Evolutionary conservation across 2,113 vertebrate species (phyloP), one percentile per base, ranked within the genome.

Genomic region (Malurus alboscapulatus): DNA sequence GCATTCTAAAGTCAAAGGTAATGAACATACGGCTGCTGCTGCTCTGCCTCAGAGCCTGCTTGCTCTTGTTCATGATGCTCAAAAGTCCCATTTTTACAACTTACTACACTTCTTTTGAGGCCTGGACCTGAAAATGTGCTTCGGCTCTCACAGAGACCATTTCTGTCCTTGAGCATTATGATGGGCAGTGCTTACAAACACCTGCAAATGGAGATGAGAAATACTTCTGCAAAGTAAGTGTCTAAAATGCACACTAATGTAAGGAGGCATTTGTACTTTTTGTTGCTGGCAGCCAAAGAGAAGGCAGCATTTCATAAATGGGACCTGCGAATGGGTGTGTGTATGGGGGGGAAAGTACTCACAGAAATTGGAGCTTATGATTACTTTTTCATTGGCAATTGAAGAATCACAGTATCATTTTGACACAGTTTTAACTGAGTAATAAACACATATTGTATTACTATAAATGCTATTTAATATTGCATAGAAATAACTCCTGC

Each of bases 401-500:
- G 66, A 65, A 71, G 88, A 86, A 84, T 79, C 62, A 34, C 32
- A 50, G 62, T 66, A 66, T 87, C 59, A 34, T 65, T 92, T 79
- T 73, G 78, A 54, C 47, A 42, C 15, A 24, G 40, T 82, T 91
- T 87, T 84, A 93, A 87, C 57, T 4, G 9, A 92, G 47, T 72
- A 78, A 62, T 91, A 92, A 93, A 92, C 87, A 87, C 54, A 4
- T 84, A 87, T 76, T 14, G 0, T 48, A 45, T 91, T 91, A 87
- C 91, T 84, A 78, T 29, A 90, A 57, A 65, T 84, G 53, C 57
- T 92, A 30, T 88, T 92, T 48, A 90, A 74, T 29, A 78, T 20
- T 80, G 17, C 44, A 71, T 66, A 79, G 29, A 58, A 92, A 51
- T 68, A 94, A 94, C 59, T 92, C 85, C 90, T 71, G 71, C 75